phyloP scores from a whole-genome alignment of 2,797 vertebrate genomes.

The Leuciscus waleckii region DNA sequence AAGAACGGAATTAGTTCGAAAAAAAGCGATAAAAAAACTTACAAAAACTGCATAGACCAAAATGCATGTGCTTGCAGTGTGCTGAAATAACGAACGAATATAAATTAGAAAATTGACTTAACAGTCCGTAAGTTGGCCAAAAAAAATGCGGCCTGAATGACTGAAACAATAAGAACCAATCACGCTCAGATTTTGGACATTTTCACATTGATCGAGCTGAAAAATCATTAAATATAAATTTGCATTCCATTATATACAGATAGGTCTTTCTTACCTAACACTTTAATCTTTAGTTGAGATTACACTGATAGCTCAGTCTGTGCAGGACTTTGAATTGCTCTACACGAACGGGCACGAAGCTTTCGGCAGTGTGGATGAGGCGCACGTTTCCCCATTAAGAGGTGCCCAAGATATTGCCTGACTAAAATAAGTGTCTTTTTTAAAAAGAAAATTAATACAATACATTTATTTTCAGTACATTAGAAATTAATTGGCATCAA shows the following conservation, averaged over 20 bases:
- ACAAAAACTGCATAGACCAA: constrained; percentile 16
- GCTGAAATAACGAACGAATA: not conserved
- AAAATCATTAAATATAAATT: not conserved
- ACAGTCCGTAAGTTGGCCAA: not conserved
- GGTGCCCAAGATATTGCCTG: constrained; percentile 62
- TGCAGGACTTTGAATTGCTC: not conserved
- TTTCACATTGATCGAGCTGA: not conserved
- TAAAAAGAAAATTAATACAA: not conserved
- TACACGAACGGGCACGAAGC: not conserved
- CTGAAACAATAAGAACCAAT: constrained; percentile 30
- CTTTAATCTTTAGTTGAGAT: not conserved
- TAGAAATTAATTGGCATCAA: accelerated
- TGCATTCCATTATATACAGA: not conserved
- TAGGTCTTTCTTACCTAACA: constrained; percentile 11
- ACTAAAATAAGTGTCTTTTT: constrained; percentile 22
- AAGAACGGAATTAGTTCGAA: not conserved
- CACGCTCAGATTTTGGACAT: not conserved
- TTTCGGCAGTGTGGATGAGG: not conserved
- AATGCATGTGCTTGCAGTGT: constrained; percentile 14
- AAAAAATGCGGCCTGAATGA: constrained; percentile 40
- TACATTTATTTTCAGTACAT: not conserved
- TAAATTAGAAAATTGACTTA: no score
- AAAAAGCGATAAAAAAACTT: not conserved
- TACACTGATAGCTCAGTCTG: not conserved
- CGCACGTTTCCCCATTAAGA: constrained; percentile 13